These are phyloP conservation scores for Syrmaticus mikado DNA, from an alignment of 2,113 vertebrate species.

Conservation along the genomic window DNA sequence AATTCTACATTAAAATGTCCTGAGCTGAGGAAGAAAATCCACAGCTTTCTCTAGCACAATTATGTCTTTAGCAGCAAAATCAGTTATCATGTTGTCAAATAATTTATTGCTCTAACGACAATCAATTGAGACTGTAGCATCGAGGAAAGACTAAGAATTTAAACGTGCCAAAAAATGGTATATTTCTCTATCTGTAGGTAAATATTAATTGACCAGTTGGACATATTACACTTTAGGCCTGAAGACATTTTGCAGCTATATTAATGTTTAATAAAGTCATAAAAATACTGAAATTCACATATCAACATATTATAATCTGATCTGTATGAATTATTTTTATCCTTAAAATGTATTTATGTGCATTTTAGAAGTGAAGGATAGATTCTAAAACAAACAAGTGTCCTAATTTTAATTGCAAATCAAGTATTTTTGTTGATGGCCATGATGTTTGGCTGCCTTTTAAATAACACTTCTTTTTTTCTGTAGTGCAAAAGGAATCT, in stretches of 20 bases:
- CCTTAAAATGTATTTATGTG: background rate
- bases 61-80: background rate
- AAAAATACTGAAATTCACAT: background rate
- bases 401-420: background rate
- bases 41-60: background rate
- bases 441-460: background rate
- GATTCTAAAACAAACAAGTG: background rate
- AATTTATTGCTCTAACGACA: background rate
- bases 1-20: background rate
- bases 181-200: background rate
- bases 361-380: background rate
- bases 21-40: background rate
- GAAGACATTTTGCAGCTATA: background rate
- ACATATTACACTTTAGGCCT: background rate
- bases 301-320: background rate
- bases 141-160: background rate
- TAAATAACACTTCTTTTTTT: background rate
- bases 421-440: background rate
- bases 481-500: background rate
- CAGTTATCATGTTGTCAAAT: background rate
- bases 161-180: background rate
- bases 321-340: rapidly evolving
- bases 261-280: background rate
- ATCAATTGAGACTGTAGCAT: background rate
- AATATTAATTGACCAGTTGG: background rate